Evolutionary conservation across 2,797 vertebrate genomes (phyloP).

Genomic region (Acrossocheilus wenchowensis): DNA sequence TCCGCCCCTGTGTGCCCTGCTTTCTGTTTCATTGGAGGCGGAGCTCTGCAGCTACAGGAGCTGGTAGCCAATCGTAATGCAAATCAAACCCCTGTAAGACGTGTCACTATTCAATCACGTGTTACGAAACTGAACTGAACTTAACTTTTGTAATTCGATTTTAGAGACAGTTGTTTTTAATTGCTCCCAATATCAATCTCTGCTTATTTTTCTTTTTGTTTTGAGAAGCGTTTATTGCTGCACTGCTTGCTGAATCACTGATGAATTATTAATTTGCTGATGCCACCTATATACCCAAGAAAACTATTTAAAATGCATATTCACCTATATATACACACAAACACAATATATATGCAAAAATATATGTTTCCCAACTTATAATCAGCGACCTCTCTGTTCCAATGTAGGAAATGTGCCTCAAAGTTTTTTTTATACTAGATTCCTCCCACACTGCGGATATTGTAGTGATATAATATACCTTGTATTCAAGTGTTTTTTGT

Average conservation of each 20-base stretch:
- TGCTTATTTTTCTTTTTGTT: conserved; percentile 74
- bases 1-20: conserved; percentile 93
- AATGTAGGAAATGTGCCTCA: conserved; percentile 18
- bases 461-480: conserved; percentile 15
- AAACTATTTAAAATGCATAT: conserved; percentile 30
- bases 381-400: not conserved
- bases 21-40: conserved; percentile 96
- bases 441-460: not conserved
- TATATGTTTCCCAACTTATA: not conserved
- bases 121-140: conserved; percentile 69
- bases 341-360: conserved; percentile 15
- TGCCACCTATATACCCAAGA: conserved; percentile 40
- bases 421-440: conserved; percentile 26
- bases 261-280: conserved; percentile 17
- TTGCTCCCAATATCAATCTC: conserved; percentile 77
- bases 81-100: conserved; percentile 79
- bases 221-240: conserved; percentile 52
- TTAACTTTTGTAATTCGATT: conserved; percentile 76
- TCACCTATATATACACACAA: not conserved
- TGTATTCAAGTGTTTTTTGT: conserved; percentile 3
- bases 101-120: conserved; percentile 82
- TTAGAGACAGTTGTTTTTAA: conserved; percentile 73
- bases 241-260: conserved; percentile 28
- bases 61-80: conserved; percentile 86
- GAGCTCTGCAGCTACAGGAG: conserved; percentile 94